Evolutionary conservation across 2,113 vertebrate species (phyloP).

Genomic region (Australoheros scitulus): DNA sequence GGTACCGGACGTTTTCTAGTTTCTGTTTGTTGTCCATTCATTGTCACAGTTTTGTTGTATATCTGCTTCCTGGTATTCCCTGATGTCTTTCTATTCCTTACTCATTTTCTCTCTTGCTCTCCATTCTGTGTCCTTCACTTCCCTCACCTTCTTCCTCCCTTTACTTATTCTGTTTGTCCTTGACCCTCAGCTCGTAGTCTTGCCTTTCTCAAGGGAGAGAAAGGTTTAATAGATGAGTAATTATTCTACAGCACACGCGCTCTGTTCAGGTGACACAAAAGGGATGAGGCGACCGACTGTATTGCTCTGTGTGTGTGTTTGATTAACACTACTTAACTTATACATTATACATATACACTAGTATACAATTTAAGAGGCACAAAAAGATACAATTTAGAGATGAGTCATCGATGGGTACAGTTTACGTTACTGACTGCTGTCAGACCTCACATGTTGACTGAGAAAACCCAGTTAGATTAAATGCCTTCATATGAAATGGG

Average conservation of each 20-base stretch:
- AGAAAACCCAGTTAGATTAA: neutral
- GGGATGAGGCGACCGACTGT: neutral
- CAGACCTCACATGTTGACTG: neutral
- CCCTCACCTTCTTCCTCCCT: neutral
- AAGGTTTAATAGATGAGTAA: constrained; percentile 70
- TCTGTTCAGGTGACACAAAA: constrained; percentile 50
- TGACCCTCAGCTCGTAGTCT: constrained; percentile 63
- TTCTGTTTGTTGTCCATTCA: neutral
- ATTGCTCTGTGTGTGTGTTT: neutral
- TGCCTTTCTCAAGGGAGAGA: constrained; percentile 50
- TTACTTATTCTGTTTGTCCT: constrained; percentile 54
- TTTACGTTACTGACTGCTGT: neutral
- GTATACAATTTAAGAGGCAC: too few species aligned
- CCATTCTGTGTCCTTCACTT: neutral
- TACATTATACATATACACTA: neutral
- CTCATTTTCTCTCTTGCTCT: neutral
- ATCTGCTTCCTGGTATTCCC: neutral
- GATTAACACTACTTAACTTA: neutral
- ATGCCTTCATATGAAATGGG: neutral
- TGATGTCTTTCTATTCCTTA: neutral
- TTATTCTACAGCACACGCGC: constrained; percentile 64
- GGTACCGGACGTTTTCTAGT: neutral
- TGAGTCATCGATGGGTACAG: neutral
- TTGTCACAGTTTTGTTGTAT: neutral
- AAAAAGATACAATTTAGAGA: neutral